Base-by-base conservation (phyloP, 2,888 invertebrate species). In the Cancer borealis region DNA sequence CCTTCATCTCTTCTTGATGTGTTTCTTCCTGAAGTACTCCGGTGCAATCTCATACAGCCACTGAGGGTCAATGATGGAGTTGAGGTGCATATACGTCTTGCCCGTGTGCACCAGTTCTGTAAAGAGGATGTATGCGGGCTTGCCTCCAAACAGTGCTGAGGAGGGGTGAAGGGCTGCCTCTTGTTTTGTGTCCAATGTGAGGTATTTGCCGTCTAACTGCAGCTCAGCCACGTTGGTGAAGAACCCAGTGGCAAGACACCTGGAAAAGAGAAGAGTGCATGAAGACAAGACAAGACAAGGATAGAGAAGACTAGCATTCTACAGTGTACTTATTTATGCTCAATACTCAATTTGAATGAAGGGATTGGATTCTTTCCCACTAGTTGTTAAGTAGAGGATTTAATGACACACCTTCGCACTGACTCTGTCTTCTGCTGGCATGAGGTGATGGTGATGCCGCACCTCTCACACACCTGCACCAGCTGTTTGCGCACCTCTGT, bases 191-290 rank as follows among this genome's bases (percentile, higher is more conserved):
- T 97, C 97, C 95, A 98, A 96, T 97, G 98, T 97, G 94, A 97
- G 96, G 96, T 98, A 98, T 96, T 97, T 97, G 95, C 97, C 98
- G 96, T 98, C 98, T 92, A 97, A 97, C 96, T 98, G 97, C 45
- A 98, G 96, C 97, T 98, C 98, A 3, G 99, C 99, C 96, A 98
- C 97, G 97, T 99, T 99, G 96, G 98, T 98, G 96, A 98, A 98
- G 93, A 99, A 97, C 0, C 99, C 99, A 93, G 97, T 97, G 17
- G 98, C 96, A 54, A 99, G 97, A 96, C 95, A 95, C 84, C 95
- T 95, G 95, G 3, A 39, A 90, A 47, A 73, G 30, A 73, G 21
- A 5, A 91, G 26, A 2, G 14, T 3, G 21, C 21, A 26, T 17
- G 47, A 26, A 54, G 54, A 54, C 14, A 54, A 54, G 54, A 54